Evolutionary conservation across 1,140 invertebrate genomes (phyloP).

Genomic region (Drosophila sucinea): DNA sequence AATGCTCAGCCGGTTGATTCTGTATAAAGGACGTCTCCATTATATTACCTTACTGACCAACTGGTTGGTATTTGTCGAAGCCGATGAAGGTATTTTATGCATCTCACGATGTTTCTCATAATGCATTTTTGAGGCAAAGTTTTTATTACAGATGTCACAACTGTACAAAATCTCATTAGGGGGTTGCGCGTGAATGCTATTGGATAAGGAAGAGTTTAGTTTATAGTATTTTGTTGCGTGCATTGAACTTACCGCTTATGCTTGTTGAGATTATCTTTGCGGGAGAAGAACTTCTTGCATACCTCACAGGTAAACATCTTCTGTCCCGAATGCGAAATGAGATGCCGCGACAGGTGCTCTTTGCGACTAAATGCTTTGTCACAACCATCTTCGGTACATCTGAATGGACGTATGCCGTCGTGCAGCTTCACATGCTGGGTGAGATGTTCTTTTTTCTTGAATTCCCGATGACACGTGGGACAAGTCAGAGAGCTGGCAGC

Average conservation of each 20-base stretch:
- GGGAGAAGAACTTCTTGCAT: conserved; percentile 90
- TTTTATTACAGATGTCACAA: conserved; percentile 89
- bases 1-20: too few relatives aligned
- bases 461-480: conserved; percentile 87
- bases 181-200: conserved; percentile 63
- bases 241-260: conserved; percentile 85
- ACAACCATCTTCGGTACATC: conserved; percentile 86
- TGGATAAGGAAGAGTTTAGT: not conserved
- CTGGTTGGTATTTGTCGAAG: conserved; percentile 1
- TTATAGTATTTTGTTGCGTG: not conserved
- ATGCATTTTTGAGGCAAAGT: conserved; percentile 89
- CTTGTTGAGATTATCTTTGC: conserved; percentile 90
- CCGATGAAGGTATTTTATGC: conserved; percentile 53
- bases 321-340: conserved; percentile 89
- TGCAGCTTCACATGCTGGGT: conserved; percentile 89
- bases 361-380: conserved; percentile 89
- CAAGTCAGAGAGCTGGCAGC: conserved; percentile 46
- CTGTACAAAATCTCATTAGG: conserved; percentile 88
- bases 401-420: conserved; percentile 87
- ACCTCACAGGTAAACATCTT: conserved; percentile 90
- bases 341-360: conserved; percentile 88
- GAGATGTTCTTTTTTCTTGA: conserved; percentile 89
- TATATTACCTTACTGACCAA: conserved; percentile 1
- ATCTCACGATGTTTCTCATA: conserved; percentile 86
- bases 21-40: not conserved